Evolutionary conservation across 2,888 invertebrate species (phyloP), one percentile per base, ranked within the genome.

Genomic region (Ceramica pisi): DNA sequence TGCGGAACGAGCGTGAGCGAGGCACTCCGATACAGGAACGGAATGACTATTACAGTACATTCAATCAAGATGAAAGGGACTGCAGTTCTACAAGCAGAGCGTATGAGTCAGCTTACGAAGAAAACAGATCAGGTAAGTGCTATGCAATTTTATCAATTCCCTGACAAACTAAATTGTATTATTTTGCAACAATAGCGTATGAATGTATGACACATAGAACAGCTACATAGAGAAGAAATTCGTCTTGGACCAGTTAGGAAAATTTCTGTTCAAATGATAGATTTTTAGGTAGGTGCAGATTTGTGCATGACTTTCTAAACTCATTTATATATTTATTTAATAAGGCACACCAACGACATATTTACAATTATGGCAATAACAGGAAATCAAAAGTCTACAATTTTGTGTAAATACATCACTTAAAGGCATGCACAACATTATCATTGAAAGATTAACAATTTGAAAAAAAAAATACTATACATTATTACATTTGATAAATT

Each of bases 31-130:
- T 83, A 71, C 85, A 82, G 62, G 85, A 84, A 73, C 87, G 81
- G 63, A 87, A 81, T 77, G 86, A 90, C 78, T 87, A 88, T 86
- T 87, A 86, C 77, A 87, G 80, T 76, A 81, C 86, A 71, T 87
- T 85, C 80, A 83, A 87, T 81, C 87, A 86, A 64, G 86, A 88
- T 56, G 85, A 86, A 80, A 84, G 83, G 70, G 86, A 84, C 73
- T 82, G 80, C 77, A 84, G 75, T 46, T 76, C 84, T 55, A 72
- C 86, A 50, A 81, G 68, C 61, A 81, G 81, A 76, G 78, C 85
- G 60, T 86, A 87, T 74, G 86, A 83, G 53, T 78, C 88, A 60
- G 71, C 82, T 21, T 84, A 86, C 44, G 84, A 87, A 69, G 84
- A 83, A 79, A 80, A 81, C 75, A 76, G 79, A 82, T 77, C 84